Percentiles rank a stretch among this genome's conserved stretches.
These are phyloP conservation scores for Dinothrombium tinctorium DNA, from an alignment of 1,140 invertebrate genomes.

Conservation along the genomic window DNA sequence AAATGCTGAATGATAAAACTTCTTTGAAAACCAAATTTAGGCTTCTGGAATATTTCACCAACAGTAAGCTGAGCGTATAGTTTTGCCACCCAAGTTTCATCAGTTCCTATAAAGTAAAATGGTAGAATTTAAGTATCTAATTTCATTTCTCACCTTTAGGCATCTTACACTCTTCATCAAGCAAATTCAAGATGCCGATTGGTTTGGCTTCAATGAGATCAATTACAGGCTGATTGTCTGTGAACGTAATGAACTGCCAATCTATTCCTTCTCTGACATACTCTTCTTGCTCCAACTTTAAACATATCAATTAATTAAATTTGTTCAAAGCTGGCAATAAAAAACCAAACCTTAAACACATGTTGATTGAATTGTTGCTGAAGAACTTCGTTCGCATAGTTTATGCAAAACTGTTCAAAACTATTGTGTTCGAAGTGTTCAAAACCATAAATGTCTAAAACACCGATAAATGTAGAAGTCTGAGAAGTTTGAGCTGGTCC, in stretches of 20 bases:
- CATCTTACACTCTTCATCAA: conserved; percentile 66
- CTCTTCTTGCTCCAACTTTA: conserved; percentile 78
- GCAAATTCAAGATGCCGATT: conserved; percentile 71
- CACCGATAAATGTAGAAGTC: conserved; percentile 10
- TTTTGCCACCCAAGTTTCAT: conserved; percentile 76
- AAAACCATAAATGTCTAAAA: conserved; percentile 31
- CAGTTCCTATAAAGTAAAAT: conserved; percentile 37
- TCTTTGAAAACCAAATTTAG: conserved; percentile 46
- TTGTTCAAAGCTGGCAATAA: conserved; percentile 12
- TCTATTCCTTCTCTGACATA: conserved; percentile 89
- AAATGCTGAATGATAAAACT: conserved; percentile 74
- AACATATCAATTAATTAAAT: too few species aligned
- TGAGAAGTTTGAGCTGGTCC: conserved; percentile 16
- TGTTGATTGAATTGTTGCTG: conserved; percentile 96
- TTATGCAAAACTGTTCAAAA: conserved; percentile 98
- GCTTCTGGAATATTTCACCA: conserved; percentile 43
- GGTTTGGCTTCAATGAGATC: conserved; percentile 82
- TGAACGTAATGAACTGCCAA: conserved; percentile 97
- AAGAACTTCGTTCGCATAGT: conserved; percentile 97
- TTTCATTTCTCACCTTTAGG: conserved; percentile 36
- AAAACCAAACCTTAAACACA: conserved; percentile 51
- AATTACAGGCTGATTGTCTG: conserved; percentile 96
- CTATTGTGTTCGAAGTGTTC: conserved; percentile 95
- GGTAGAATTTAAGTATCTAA: background rate
- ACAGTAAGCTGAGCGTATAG: conserved; percentile 52